These are phyloP conservation scores for Condylura cristata DNA, from an alignment of 2,113 vertebrate genomes.

Conservation along the genomic window DNA sequence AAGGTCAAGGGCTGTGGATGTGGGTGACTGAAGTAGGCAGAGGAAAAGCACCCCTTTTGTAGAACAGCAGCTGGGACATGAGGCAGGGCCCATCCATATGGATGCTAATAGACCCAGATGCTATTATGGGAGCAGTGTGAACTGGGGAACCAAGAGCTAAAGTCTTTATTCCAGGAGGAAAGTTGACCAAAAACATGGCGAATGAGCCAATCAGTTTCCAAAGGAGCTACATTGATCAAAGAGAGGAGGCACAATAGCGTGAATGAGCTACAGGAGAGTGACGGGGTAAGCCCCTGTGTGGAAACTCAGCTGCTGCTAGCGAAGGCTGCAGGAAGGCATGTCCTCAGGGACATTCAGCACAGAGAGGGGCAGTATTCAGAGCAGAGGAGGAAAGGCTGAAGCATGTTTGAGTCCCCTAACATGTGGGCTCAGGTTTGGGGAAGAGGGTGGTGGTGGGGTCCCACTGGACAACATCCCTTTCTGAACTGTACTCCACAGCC, in stretches of 20 bases:
- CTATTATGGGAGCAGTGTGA: background rate
- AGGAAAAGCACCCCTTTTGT: background rate
- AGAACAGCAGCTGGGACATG: background rate
- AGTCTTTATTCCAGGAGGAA: background rate
- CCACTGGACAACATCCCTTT: background rate
- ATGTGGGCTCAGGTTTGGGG: background rate
- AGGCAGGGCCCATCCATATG: too few species aligned
- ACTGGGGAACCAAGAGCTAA: background rate
- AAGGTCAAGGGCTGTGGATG: background rate
- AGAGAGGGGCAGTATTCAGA: background rate
- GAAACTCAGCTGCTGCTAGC: background rate
- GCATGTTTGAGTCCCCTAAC: background rate
- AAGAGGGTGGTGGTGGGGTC: background rate
- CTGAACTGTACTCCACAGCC: background rate
- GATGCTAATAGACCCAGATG: background rate
- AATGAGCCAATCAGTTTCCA: background rate
- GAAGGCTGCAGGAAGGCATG: background rate
- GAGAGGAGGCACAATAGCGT: background rate
- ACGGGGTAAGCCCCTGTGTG: too few species aligned
- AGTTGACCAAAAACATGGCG: background rate
- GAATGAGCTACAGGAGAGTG: too few species aligned
- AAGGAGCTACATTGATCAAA: background rate
- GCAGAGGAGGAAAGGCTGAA: background rate
- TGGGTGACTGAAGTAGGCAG: background rate
- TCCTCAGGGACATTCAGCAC: background rate